Percentiles rank a stretch among this genome's conserved stretches.
Conservation (phyloP, 2,797 vertebrate species). For the Sciurus carolinensis region DNA sequence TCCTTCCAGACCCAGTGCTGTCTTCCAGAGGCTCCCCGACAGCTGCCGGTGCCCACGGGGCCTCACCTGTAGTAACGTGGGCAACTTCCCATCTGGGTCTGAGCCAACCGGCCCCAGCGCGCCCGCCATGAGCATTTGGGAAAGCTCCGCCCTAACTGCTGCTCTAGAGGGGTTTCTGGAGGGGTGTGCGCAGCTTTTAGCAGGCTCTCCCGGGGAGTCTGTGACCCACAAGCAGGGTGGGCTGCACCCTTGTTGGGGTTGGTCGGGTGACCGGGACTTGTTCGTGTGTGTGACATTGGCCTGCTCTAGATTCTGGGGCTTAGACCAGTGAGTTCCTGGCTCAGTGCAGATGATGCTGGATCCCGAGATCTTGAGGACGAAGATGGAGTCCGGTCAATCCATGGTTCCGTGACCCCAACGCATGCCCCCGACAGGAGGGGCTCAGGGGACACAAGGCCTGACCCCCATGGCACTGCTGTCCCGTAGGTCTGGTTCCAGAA, state of each 20-base stretch:
- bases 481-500: conserved; percentile 99
- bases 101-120: not conserved
- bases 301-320: not conserved
- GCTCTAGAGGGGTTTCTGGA: not conserved
- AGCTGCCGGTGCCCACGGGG: not conserved
- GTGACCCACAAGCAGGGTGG: not conserved
- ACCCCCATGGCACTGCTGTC: not conserved
- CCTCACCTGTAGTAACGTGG: not conserved
- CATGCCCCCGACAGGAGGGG: accelerated
- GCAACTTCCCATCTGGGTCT: not conserved
- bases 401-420: not conserved
- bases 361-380: not conserved
- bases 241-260: accelerated
- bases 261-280: not conserved
- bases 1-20: not conserved
- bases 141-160: not conserved
- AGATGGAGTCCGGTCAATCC: accelerated
- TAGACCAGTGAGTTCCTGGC: not conserved
- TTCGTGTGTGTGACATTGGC: not conserved
- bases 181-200: accelerated
- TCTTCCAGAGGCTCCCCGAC: not conserved
- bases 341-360: not conserved
- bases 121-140: accelerated
- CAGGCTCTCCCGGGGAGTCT: not conserved
- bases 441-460: not conserved